Conservation (phyloP, 2,888 invertebrate genomes). For the Dioctria linearis region DNA sequence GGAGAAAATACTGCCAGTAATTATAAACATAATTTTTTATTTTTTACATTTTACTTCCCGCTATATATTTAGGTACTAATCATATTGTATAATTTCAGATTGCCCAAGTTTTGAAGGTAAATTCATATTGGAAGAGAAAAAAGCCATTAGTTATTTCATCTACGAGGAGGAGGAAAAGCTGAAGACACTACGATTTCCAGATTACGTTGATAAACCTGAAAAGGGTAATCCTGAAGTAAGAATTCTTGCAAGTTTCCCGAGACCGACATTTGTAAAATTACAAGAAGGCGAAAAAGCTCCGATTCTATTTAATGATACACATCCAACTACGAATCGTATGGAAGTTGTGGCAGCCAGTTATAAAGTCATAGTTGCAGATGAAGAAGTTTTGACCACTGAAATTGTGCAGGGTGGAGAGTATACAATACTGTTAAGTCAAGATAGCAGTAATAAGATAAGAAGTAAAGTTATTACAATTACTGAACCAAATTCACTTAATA, state of each 20-base stretch:
- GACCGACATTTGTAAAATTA: conserved; percentile 62
- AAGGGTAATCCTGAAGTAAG: conserved; percentile 65
- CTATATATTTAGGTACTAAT: too few species aligned
- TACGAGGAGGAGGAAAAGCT: conserved; percentile 53
- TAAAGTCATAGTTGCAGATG: conserved; percentile 60
- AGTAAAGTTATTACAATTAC: conserved; percentile 62
- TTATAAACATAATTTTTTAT: not conserved
- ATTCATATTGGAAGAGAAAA: conserved; percentile 18
- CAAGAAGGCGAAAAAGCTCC: conserved; percentile 41
- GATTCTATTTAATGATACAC: conserved; percentile 4
- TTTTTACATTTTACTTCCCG: too few species aligned
- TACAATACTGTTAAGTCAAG: conserved; percentile 64
- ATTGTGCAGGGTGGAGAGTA: conserved; percentile 69
- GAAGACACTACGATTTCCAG: not conserved
- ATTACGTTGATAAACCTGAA: conserved; percentile 64
- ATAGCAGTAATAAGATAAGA: conserved; percentile 23
- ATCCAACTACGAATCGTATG: not conserved
- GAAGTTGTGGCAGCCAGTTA: conserved; percentile 60
- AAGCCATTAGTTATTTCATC: conserved; percentile 65
- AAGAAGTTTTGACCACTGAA: conserved; percentile 20
- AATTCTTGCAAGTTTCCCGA: conserved; percentile 63
- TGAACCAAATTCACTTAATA: conserved; percentile 73
- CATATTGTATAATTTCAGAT: not conserved
- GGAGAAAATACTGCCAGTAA: not conserved
- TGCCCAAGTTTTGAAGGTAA: conserved; percentile 53